Evolutionary conservation across 2,888 invertebrate genomes (phyloP).

Genomic region (Tubiluchus corallicola): DNA sequence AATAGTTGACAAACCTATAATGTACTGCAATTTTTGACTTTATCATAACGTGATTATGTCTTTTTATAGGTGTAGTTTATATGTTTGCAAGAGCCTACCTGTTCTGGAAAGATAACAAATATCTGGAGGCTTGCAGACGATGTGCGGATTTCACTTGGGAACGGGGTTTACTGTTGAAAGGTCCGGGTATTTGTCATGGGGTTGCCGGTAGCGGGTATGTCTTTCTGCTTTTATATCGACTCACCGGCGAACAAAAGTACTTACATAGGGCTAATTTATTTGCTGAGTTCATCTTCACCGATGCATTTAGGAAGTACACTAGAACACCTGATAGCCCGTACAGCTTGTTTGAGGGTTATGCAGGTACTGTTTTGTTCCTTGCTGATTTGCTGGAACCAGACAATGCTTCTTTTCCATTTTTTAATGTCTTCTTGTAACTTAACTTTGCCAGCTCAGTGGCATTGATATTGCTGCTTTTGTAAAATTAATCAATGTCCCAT

Average conservation of each 20-base stretch:
- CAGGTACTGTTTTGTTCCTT: slow-evolving; percentile 65
- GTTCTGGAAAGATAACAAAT: slow-evolving; percentile 50
- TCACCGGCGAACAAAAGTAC: slow-evolving; percentile 50
- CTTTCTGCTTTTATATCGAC: slow-evolving; percentile 50
- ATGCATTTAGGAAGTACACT: slow-evolving; percentile 45
- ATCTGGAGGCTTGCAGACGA: slow-evolving; percentile 43
- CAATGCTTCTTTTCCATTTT: slow-evolving; percentile 60
- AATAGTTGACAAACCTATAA: no score
- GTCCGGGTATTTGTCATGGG: slow-evolving; percentile 73
- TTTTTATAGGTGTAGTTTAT: slow-evolving; percentile 51
- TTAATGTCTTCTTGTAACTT: slow-evolving; percentile 43
- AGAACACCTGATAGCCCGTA: slow-evolving; percentile 59
- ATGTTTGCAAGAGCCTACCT: slow-evolving; percentile 60
- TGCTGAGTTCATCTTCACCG: slow-evolving; percentile 48
- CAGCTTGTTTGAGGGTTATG: slow-evolving; percentile 66
- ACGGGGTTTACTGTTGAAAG: slow-evolving; percentile 61
- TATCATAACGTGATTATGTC: no score
- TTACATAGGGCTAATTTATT: slow-evolving; percentile 50
- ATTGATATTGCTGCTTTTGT: no score
- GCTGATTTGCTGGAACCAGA: slow-evolving; percentile 52
- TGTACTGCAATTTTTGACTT: no score
- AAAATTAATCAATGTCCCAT: no score
- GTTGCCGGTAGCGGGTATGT: slow-evolving; percentile 56
- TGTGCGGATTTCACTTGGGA: slow-evolving; percentile 61
- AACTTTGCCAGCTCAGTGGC: no score